These are phyloP conservation scores for Pipistrellus kuhlii DNA, from an alignment of 2,797 vertebrate species.

Conservation along the genomic window DNA sequence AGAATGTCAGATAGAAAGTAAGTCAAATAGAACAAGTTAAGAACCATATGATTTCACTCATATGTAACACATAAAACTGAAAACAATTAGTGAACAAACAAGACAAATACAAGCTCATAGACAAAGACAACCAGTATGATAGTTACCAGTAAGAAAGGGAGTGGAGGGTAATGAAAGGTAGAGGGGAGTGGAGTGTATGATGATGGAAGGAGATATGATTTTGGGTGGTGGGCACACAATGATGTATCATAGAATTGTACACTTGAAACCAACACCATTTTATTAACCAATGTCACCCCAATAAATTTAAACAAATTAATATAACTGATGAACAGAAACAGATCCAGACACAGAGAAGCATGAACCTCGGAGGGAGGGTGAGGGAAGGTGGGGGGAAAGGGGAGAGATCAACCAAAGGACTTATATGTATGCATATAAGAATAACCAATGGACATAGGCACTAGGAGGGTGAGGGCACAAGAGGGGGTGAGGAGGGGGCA, in stretches of 20 bases:
- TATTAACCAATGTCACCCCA: neutral
- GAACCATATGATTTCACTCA: neutral
- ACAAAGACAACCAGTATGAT: neutral
- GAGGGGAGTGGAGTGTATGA: neutral
- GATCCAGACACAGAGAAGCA: too few species aligned
- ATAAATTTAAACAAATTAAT: neutral
- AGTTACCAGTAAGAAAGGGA: neutral
- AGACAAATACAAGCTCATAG: neutral
- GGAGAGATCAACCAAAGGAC: too few species aligned
- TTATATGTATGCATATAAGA: too few species aligned
- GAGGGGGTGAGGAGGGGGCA: too few species aligned
- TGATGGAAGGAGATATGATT: neutral
- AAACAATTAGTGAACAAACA: neutral
- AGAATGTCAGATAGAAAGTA: neutral
- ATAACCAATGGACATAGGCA: too few species aligned
- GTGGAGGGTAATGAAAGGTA: neutral
- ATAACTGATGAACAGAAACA: too few species aligned
- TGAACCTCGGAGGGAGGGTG: too few species aligned
- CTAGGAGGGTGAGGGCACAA: too few species aligned
- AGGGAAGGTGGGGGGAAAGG: too few species aligned
- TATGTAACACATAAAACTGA: neutral
- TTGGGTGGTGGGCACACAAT: neutral
- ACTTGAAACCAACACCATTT: neutral
- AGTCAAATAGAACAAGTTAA: neutral
- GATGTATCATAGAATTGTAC: neutral